Evolutionary conservation across 2,113 vertebrate species (phyloP).

Genomic region (Dromiciops gliroides): DNA sequence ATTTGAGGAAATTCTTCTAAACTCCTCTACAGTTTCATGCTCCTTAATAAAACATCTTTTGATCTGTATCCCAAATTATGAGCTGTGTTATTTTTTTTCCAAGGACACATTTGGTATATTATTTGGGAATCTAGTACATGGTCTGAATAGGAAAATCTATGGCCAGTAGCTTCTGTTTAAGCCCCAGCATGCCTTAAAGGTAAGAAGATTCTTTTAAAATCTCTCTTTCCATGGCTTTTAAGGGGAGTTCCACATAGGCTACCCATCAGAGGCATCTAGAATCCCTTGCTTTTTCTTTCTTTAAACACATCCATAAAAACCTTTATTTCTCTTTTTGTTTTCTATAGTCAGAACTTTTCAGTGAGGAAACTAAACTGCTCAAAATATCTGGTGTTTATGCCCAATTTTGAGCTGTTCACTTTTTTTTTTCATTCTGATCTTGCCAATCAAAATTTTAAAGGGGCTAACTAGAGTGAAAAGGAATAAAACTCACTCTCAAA

Average conservation of each 20-base stretch:
- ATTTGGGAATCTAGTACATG: neutral
- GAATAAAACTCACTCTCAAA: too few species aligned
- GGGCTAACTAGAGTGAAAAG: too few species aligned
- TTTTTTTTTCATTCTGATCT: neutral
- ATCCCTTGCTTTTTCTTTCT: neutral
- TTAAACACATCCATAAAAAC: neutral
- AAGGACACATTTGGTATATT: neutral
- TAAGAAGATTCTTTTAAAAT: neutral
- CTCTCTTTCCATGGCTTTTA: neutral
- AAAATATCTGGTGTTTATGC: neutral
- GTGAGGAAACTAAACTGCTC: neutral
- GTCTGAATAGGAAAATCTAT: neutral
- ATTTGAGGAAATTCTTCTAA: neutral
- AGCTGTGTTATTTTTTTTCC: neutral
- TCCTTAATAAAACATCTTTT: neutral
- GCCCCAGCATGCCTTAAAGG: neutral
- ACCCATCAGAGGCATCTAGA: neutral
- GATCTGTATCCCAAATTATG: neutral
- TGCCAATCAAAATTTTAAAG: too few species aligned
- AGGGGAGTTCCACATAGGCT: neutral
- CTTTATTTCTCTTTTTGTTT: neutral
- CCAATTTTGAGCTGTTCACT: neutral
- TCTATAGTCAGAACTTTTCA: neutral
- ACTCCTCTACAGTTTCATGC: neutral
- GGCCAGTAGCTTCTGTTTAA: neutral